phyloP scores from a whole-genome alignment of 2,888 invertebrate genomes.

The Diachrysia chrysitis region DNA sequence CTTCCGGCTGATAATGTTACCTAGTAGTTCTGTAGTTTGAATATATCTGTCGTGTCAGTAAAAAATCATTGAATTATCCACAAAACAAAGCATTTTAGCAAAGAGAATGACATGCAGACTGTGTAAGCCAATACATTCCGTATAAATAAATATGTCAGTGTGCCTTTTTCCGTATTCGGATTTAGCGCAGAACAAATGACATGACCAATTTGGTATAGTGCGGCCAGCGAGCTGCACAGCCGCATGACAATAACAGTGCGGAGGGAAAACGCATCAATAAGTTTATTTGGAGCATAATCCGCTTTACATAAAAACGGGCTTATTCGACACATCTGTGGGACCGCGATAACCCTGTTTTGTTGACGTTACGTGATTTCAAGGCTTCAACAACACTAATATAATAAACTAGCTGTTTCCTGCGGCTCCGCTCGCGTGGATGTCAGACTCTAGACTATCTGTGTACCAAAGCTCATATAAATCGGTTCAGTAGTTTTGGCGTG shows the following conservation, averaged over 20 bases:
- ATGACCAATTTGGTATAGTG: conserved; percentile 34
- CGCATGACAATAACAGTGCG: neutral
- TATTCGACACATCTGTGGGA: conserved; percentile 13
- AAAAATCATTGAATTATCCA: no score
- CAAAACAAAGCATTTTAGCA: neutral
- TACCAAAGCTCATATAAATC: no score
- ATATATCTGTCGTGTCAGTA: no score
- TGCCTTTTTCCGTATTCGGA: conserved; percentile 1
- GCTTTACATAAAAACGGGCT: conserved; percentile 3
- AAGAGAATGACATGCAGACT: neutral
- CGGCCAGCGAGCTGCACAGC: neutral
- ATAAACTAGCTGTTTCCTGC: neutral
- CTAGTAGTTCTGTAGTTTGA: no score
- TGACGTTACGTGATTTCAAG: neutral
- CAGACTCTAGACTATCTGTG: no score
- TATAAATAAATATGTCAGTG: neutral
- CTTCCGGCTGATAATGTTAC: no score
- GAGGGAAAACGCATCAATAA: conserved; percentile 1
- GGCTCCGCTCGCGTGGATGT: no score
- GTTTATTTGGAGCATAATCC: neutral
- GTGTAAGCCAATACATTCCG: neutral
- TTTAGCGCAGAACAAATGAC: conserved; percentile 15
- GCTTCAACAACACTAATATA: neutral
- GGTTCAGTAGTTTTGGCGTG: no score
- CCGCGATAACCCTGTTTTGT: neutral